Conservation (phyloP, 2,888 invertebrate species). For the Sarcophaga rosellei region DNA sequence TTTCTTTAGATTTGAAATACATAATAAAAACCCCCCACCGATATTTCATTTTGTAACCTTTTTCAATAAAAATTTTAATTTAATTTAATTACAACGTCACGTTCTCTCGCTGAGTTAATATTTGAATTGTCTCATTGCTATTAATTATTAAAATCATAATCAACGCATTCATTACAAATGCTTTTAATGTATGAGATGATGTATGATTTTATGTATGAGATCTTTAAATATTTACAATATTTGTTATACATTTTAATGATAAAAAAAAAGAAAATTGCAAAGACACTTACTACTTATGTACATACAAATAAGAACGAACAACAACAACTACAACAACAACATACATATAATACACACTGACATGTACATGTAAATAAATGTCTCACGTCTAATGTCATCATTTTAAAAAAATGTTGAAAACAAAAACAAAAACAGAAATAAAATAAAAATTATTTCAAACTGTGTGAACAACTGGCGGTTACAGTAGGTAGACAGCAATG, state of each 20-base stretch:
- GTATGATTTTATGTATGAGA: too few species aligned
- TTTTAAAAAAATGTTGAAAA: slow-evolving; percentile 31
- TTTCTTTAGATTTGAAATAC: too few species aligned
- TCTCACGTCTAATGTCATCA: slow-evolving; percentile 56
- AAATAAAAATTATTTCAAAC: slow-evolving; percentile 14
- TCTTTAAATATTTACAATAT: background rate
- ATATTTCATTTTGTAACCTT: background rate
- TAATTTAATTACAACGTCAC: slow-evolving; percentile 43
- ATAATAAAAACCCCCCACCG: too few species aligned
- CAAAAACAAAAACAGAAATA: too few species aligned
- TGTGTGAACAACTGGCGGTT: slow-evolving; percentile 43
- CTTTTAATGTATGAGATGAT: too few species aligned
- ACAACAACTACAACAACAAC: background rate
- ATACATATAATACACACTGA: slow-evolving; percentile 3
- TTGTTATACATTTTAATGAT: background rate
- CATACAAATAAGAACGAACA: background rate
- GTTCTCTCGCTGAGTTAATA: slow-evolving; percentile 30
- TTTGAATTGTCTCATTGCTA: background rate
- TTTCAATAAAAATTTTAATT: slow-evolving; percentile 9
- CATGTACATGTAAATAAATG: slow-evolving; percentile 51
- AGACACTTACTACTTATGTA: background rate
- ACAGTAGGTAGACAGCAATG: too few species aligned
- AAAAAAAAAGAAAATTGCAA: background rate
- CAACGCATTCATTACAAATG: slow-evolving; percentile 3
- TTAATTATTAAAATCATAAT: slow-evolving; percentile 42